Conservation (phyloP, 1,140 invertebrate genomes). For the Stegodyphus dumicola region DNA sequence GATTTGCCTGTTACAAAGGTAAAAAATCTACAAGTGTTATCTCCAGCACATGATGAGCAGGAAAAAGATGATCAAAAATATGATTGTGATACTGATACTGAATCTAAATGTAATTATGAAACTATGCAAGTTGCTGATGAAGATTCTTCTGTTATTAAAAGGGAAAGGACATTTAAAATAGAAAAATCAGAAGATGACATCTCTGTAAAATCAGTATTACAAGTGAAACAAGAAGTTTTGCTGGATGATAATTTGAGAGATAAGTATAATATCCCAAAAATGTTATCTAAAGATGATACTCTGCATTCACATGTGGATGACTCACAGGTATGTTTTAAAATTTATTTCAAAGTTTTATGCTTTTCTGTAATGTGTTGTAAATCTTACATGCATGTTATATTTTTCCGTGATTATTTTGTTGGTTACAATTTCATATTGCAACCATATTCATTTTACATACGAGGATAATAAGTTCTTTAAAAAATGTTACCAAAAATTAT, state of each 20-base stretch:
- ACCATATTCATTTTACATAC: too few species aligned
- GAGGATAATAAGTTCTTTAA: too few species aligned
- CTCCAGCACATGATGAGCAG: not conserved
- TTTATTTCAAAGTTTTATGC: too few species aligned
- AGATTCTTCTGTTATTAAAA: slow-evolving; percentile 66
- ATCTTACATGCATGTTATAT: too few species aligned
- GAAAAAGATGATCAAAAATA: slow-evolving; percentile 57
- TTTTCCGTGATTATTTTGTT: too few species aligned
- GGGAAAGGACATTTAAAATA: slow-evolving; percentile 47
- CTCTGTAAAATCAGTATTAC: slow-evolving; percentile 9
- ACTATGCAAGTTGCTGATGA: not conserved
- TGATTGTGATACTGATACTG: slow-evolving; percentile 57
- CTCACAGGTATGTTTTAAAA: slow-evolving; percentile 17
- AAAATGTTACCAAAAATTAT: too few species aligned
- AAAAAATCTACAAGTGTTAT: not conserved
- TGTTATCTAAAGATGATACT: slow-evolving; percentile 38
- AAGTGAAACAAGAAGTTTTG: slow-evolving; percentile 46
- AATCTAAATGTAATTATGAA: slow-evolving; percentile 39
- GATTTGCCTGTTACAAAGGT: slow-evolving; percentile 65
- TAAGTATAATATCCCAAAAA: slow-evolving; percentile 25
- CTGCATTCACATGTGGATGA: slow-evolving; percentile 47
- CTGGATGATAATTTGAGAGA: slow-evolving; percentile 30
- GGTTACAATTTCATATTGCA: too few species aligned
- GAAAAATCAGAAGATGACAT: slow-evolving; percentile 1
- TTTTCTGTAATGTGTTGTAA: too few species aligned